A percentile compares a stretch with the other conserved stretches of the same genome.
Evolutionary conservation across 2,888 invertebrate genomes (phyloP).

Genomic region (Agrotis puta): DNA sequence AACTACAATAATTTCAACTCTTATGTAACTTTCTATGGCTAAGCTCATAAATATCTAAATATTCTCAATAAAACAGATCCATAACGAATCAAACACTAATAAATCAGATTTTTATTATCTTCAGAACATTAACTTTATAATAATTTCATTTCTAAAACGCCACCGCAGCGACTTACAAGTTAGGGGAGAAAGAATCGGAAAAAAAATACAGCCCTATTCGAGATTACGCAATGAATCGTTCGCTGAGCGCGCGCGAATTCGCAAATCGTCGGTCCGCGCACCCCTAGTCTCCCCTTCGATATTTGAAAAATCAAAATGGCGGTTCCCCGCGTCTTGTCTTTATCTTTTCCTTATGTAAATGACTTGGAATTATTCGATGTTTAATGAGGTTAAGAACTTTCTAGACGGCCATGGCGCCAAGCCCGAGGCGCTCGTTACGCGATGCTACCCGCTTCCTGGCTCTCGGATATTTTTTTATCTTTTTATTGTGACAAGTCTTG

Average conservation of each 20-base stretch:
- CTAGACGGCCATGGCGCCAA: conserved; percentile 79
- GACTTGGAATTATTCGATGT: conserved; percentile 80
- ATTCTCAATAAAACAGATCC: conserved; percentile 43
- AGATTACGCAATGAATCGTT: conserved; percentile 87
- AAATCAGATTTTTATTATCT: conserved; percentile 63
- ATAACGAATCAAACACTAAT: conserved; percentile 46
- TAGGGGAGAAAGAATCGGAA: conserved; percentile 67
- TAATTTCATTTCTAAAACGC: conserved; percentile 67
- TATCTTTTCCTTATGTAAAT: conserved; percentile 91
- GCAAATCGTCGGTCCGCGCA: conserved; percentile 79
- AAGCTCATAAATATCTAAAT: neutral
- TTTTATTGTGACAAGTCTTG: conserved; percentile 68
- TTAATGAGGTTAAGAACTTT: conserved; percentile 89
- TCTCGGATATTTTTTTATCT: conserved; percentile 67
- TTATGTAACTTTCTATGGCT: no score
- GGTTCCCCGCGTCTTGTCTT: conserved; percentile 86
- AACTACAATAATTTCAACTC: no score
- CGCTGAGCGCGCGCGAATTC: conserved; percentile 85
- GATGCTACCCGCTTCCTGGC: conserved; percentile 70
- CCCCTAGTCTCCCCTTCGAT: conserved; percentile 84
- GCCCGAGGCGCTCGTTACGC: conserved; percentile 75
- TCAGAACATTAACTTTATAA: conserved; percentile 64
- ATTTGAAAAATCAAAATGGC: conserved; percentile 88
- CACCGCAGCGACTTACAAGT: conserved; percentile 71
- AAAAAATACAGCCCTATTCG: conserved; percentile 72